phyloP scores from a whole-genome alignment of 2,888 invertebrate genomes.

The Cantharis lateralis region DNA sequence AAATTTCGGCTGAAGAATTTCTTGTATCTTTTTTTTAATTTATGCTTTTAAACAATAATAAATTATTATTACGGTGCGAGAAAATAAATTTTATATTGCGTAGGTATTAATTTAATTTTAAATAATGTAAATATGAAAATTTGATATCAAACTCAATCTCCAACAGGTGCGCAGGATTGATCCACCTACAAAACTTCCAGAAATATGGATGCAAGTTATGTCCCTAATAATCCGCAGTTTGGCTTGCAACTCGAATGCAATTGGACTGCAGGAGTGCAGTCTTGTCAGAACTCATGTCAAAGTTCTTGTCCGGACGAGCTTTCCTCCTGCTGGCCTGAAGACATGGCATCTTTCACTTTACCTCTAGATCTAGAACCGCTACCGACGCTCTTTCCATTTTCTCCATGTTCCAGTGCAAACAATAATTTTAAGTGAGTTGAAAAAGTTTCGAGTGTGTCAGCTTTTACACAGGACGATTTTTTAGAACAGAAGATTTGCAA shows the following conservation, averaged over 20 bases:
- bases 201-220: slow-evolving; percentile 64
- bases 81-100: not conserved
- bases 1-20: no score
- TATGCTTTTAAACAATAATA: not conserved
- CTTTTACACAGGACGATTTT: slow-evolving; percentile 6
- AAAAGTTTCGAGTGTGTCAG: not conserved
- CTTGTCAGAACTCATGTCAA: slow-evolving; percentile 48
- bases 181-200: slow-evolving; percentile 42
- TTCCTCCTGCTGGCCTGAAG: slow-evolving; percentile 61
- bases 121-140: slow-evolving; percentile 1
- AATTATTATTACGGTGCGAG: not conserved
- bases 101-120: not conserved
- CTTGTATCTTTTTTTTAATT: no score
- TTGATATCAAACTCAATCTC: slow-evolving; percentile 28
- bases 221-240: slow-evolving; percentile 72
- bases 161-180: slow-evolving; percentile 35
- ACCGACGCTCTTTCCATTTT: slow-evolving; percentile 85
- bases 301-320: slow-evolving; percentile 57
- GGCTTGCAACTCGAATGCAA: slow-evolving; percentile 60
- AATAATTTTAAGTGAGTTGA: slow-evolving; percentile 39
- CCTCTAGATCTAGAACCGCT: slow-evolving; percentile 87
- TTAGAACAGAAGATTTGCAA: slow-evolving; percentile 34
- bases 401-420: slow-evolving; percentile 72
- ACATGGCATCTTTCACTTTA: slow-evolving; percentile 84
- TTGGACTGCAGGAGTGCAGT: slow-evolving; percentile 50